Conservation (phyloP, 2,888 invertebrate species). For the Trichogramma dendrolimi region DNA sequence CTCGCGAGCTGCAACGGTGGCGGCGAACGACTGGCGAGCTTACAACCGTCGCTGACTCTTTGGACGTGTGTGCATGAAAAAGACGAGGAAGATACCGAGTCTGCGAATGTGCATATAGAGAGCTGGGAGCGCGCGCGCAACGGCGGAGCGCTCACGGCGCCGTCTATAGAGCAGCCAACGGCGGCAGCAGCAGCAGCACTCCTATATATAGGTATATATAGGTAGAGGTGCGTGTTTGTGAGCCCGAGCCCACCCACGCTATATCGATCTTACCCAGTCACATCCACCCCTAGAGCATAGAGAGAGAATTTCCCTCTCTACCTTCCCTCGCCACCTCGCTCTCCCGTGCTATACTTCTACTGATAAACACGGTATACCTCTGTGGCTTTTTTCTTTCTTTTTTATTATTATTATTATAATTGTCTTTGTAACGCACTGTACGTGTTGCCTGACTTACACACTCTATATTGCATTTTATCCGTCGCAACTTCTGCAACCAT, state of each 20-base stretch:
- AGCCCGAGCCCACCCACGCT: slow-evolving; percentile 49
- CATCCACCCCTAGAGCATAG: not conserved
- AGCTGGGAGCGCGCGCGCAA: slow-evolving; percentile 29
- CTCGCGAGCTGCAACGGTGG: slow-evolving; percentile 12
- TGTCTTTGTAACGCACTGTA: too few species aligned
- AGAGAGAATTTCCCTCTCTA: not conserved
- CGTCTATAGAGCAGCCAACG: slow-evolving; percentile 20
- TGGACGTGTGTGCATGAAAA: not conserved
- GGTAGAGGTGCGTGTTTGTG: slow-evolving; percentile 26
- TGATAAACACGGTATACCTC: too few species aligned
- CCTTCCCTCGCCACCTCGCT: not conserved
- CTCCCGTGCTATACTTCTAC: too few species aligned
- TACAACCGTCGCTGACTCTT: not conserved
- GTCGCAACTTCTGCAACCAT: too few species aligned
- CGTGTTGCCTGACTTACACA: too few species aligned
- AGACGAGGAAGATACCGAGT: too few species aligned
- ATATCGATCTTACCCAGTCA: slow-evolving; percentile 46
- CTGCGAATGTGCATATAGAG: not conserved
- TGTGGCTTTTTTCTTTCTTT: too few species aligned
- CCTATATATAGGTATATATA: slow-evolving; percentile 10
- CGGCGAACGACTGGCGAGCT: not conserved
- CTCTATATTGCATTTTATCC: too few species aligned
- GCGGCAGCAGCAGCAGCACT: slow-evolving; percentile 24
- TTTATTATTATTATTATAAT: too few species aligned
- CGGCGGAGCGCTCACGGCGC: slow-evolving; percentile 39